Conservation (phyloP, 2,888 invertebrate genomes). For the Eulithis prunata region DNA sequence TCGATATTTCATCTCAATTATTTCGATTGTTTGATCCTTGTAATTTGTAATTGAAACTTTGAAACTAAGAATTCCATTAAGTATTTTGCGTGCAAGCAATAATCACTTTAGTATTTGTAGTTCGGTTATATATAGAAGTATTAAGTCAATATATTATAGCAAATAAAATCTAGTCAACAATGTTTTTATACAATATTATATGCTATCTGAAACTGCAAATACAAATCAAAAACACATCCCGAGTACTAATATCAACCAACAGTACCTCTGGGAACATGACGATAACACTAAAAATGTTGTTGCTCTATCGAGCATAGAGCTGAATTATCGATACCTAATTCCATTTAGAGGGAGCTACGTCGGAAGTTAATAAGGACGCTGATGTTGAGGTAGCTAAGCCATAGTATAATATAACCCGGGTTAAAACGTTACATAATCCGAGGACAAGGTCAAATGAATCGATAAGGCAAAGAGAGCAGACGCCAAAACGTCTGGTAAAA, state of each 20-base stretch:
- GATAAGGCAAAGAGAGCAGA: conserved; percentile 55
- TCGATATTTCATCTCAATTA: conserved; percentile 37
- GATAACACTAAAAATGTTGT: conserved; percentile 14
- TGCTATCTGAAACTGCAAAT: too few species aligned
- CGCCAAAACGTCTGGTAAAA: conserved; percentile 65
- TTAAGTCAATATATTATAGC: too few species aligned
- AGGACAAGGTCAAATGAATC: conserved; percentile 70
- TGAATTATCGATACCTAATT: conserved; percentile 22
- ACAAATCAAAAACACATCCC: too few species aligned
- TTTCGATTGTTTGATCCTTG: conserved; percentile 5
- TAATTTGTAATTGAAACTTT: conserved; percentile 12
- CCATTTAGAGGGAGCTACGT: conserved; percentile 13
- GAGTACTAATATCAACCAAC: conserved; percentile 2
- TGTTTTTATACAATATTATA: too few species aligned
- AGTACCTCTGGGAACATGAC: conserved; percentile 17
- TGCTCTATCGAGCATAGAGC: conserved; percentile 9
- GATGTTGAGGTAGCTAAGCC: conserved; percentile 41
- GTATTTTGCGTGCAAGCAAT: conserved; percentile 1
- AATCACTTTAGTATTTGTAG: background rate
- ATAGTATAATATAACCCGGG: conserved; percentile 40
- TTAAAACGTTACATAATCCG: conserved; percentile 59
- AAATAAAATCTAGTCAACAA: too few species aligned
- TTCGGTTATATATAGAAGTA: background rate
- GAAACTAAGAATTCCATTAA: too few species aligned
- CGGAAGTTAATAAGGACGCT: conserved; percentile 26